A percentile compares a stretch with the other conserved stretches of the same genome.
phyloP scores from a whole-genome alignment of 1,140 invertebrate genomes.

The Bombyx mori region ASM3026992v2 NC_085128.1:11185501-11186000 shows the following conservation, averaged over 20 bases:
- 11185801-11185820: slow-evolving; percentile 53
- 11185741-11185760: slow-evolving; percentile 54
- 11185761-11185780: slow-evolving; percentile 54
- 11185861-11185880: slow-evolving; percentile 22
- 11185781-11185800: slow-evolving; percentile 64
- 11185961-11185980: slow-evolving; percentile 9
- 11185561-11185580: too few species aligned
- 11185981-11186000: background rate
- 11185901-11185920: slow-evolving; percentile 46
- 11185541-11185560: too few species aligned
- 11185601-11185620: too few species aligned
- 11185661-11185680: too few species aligned
- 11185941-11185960: slow-evolving; percentile 13
- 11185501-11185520: too few species aligned
- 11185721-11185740: slow-evolving; percentile 54
- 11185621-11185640: too few species aligned
- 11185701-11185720: slow-evolving; percentile 29
- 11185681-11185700: slow-evolving; percentile 30
- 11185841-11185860: slow-evolving; percentile 67
- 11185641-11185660: too few species aligned
- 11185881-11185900: slow-evolving; percentile 21
- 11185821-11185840: slow-evolving; percentile 58
- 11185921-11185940: slow-evolving; percentile 37
- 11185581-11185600: too few species aligned
- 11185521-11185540: too few species aligned